These are phyloP conservation scores for Agonopterix heracliana DNA, from an alignment of 2,888 invertebrate species.

Conservation along the genomic window DNA sequence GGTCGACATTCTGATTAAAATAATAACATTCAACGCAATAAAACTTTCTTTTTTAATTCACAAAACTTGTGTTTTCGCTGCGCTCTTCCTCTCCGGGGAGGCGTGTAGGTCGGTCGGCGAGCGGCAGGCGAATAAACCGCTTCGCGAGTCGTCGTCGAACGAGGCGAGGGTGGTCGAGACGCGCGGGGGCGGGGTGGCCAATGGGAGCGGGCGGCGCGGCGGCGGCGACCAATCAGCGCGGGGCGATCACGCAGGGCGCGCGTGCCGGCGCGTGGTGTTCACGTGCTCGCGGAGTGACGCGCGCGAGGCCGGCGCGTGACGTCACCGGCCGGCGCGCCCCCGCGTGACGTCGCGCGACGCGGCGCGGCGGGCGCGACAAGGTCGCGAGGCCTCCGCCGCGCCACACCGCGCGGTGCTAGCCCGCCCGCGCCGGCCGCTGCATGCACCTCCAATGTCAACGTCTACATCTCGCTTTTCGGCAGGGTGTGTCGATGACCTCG, in stretches of 20 bases:
- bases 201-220: constrained; percentile 80
- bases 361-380: constrained; percentile 55
- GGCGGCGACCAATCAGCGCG: constrained; percentile 82
- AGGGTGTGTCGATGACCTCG: constrained; percentile 7
- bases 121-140: constrained; percentile 72
- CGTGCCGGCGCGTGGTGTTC: constrained; percentile 88
- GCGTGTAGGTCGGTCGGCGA: constrained; percentile 61
- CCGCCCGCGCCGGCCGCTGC: constrained; percentile 1
- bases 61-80: constrained; percentile 55
- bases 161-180: constrained; percentile 81
- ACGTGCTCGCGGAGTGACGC: constrained; percentile 88
- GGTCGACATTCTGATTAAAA: constrained; percentile 56
- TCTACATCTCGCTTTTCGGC: neutral
- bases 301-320: constrained; percentile 73
- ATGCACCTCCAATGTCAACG: constrained; percentile 4
- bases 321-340: constrained; percentile 77
- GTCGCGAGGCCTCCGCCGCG: constrained; percentile 40
- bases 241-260: constrained; percentile 82
- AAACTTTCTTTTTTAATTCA: constrained; percentile 70
- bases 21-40: constrained; percentile 51
- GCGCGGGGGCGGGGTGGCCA: constrained; percentile 61
- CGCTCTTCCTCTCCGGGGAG: constrained; percentile 46
- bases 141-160: constrained; percentile 50
- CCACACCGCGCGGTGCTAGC: constrained; percentile 7
- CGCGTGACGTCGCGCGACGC: constrained; percentile 8